A percentile compares a stretch with the other conserved stretches of the same genome.
These are phyloP conservation scores for Mirza zaza DNA, from an alignment of 2,113 vertebrate species.

Conservation along the genomic window DNA sequence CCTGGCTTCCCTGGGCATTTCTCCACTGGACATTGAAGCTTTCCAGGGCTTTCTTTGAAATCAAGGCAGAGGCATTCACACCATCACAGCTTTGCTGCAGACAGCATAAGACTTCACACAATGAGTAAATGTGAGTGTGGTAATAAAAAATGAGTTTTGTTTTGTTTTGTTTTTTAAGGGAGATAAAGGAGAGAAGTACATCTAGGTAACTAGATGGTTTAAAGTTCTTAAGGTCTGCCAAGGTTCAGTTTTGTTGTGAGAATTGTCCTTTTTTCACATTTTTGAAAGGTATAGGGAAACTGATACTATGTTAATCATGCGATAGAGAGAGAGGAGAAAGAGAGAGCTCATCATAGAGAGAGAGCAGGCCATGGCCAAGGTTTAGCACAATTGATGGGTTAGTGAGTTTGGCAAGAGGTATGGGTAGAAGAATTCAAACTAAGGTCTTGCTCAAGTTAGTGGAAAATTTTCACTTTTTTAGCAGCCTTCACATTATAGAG, in stretches of 20 bases:
- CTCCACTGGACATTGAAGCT: background rate
- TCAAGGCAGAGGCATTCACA: background rate
- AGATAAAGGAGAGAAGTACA: background rate
- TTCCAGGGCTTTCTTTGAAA: background rate
- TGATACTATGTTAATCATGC: background rate
- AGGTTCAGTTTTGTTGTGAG: background rate
- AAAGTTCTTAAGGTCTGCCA: background rate
- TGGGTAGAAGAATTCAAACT: background rate
- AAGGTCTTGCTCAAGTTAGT: background rate
- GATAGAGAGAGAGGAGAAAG: background rate
- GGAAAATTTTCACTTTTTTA: background rate
- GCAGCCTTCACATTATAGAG: background rate
- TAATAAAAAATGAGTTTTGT: background rate
- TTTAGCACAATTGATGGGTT: background rate
- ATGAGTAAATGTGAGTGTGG: background rate
- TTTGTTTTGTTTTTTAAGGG: background rate
- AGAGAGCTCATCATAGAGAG: background rate
- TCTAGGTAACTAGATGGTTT: background rate
- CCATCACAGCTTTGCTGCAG: background rate
- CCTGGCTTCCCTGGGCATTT: no score
- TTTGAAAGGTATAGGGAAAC: background rate
- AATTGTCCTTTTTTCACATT: background rate
- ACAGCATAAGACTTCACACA: background rate
- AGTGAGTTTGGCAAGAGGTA: background rate
- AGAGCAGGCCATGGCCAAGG: background rate